Evolutionary conservation across 2,888 invertebrate species (phyloP), one percentile per base, ranked within the genome.

Genomic region (Dinocampus coccinellae): DNA sequence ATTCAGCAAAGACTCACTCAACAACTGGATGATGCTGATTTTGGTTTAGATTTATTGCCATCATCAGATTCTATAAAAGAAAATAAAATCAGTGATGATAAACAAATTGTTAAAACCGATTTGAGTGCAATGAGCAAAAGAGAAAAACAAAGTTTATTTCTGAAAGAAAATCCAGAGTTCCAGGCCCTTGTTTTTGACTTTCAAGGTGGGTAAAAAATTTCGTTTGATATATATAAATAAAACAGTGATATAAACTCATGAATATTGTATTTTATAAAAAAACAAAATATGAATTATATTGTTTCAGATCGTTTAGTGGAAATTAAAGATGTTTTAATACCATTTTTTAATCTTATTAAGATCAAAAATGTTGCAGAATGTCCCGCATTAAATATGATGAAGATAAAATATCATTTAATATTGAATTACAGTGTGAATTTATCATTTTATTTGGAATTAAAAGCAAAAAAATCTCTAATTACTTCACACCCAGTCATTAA

Each of bases 401-500:
- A 90, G 83, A 91, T 92, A 10, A 93, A 93, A 82, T 92, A 92
- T 83, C 90, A 92, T 77, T 87, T 94, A 39, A 90, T 93, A 77
- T 77, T 90, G 83, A 96, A 96, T 84, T 97, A 97, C 84, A 94
- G 94, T 79, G 92, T 93, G 24, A 97, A 97, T 85, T 92, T 97
- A 47, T 91, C 92, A 62, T 96, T 95, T 88, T 97, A 97, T 87
- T 87, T 98, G 78, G 90, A 95, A 78, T 88, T 98, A 16, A 97
- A 97, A 89, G 91, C 94, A 68, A 93, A 93, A 82, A 92, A 92
- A 80, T 88, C 90, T 24, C 90, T 91, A 68, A 90, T 95, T 24
- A 91, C 92, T 81, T 92, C 93, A 79, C 98, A 99, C 89, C 98
- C 98, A n/a, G 92, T 98, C 13, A 91, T 95, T 55, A 94, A 95